Evolutionary conservation across 2,797 vertebrate species (phyloP), one percentile per base, ranked within the genome.

Genomic region (Sphenodon punctatus): DNA sequence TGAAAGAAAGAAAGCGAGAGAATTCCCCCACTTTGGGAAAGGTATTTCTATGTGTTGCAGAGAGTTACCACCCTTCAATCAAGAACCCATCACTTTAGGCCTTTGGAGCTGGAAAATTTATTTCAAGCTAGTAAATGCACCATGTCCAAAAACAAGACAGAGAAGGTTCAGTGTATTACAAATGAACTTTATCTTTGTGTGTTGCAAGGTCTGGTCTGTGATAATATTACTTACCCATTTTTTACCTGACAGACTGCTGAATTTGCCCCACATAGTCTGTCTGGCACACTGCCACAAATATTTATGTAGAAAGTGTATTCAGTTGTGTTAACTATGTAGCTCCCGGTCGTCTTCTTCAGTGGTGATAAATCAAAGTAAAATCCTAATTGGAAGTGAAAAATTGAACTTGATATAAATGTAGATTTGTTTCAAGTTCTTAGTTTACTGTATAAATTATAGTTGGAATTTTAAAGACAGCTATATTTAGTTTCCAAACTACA

Each of bases 341-440:
- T 86, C 7, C 83, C 95, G 1, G 66, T 78, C 10, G 90, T 75
- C 93, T 97, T 98, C 43, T 85, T 90, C 88, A 99, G 95, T 3
- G 97, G 97, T 3, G 97, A 97, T 75, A 99, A 91, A 90, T 99
- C 97, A 82, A 98, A 99, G 23, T 95, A 98, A 90, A 98, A 96
- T 0, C 97, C 98, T 99, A 88, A 34, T 39, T 0, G 4, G 56
- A 68, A 92, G 80, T 27, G 20, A 70, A 79, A 58, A 23, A 2
- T 30, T 14, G 71, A 25, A 16, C 67, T 80, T 30, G 36, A 34
- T 80, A 25, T 42, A 45, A 12, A 61, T 11, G 4, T 55, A 41
- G 2, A 75, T 75, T 22, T 86, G 68, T 70, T 77, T 0, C 0
- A 16, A 10, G 8, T 58, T 74, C 70, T 61, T 61, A 38, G 43